phyloP scores from a whole-genome alignment of 2,888 invertebrate genomes.

The Agrypnus murinus region DNA sequence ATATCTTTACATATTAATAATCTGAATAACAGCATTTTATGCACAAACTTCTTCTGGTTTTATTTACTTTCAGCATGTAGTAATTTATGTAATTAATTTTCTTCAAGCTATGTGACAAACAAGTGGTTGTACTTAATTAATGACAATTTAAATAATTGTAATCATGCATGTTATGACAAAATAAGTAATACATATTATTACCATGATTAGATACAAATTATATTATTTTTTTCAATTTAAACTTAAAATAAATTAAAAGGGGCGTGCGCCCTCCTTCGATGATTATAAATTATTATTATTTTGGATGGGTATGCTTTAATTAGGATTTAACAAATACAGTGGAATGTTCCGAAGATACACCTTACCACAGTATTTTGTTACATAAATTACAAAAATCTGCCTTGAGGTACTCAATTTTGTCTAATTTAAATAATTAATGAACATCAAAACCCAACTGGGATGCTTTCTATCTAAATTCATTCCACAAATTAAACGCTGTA shows the following conservation, averaged over 20 bases:
- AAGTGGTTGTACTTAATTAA: constrained; percentile 18
- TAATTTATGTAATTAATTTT: no score
- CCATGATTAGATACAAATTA: no score
- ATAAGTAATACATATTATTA: not conserved
- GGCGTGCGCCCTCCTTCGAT: constrained; percentile 5
- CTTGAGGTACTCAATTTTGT: not conserved
- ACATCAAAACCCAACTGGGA: not conserved
- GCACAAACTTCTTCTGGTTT: not conserved
- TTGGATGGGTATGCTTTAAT: constrained; percentile 12
- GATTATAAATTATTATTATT: constrained; percentile 12
- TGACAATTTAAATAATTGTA: not conserved
- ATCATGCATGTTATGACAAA: not conserved
- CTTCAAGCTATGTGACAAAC: not conserved
- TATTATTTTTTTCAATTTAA: no score
- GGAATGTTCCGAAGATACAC: constrained; percentile 10
- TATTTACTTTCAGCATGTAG: not conserved
- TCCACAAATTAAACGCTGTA: constrained; percentile 19
- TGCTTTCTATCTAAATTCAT: constrained; percentile 4
- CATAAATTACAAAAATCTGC: constrained; percentile 7
- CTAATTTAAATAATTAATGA: constrained; percentile 29
- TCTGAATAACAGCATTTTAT: no score
- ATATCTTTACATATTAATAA: no score
- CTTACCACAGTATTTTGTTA: not conserved
- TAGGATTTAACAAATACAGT: constrained; percentile 16
- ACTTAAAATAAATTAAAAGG: not conserved